These are phyloP conservation scores for Omphaloscelis lunosa DNA, from an alignment of 2,888 invertebrate genomes.

Conservation along the genomic window DNA sequence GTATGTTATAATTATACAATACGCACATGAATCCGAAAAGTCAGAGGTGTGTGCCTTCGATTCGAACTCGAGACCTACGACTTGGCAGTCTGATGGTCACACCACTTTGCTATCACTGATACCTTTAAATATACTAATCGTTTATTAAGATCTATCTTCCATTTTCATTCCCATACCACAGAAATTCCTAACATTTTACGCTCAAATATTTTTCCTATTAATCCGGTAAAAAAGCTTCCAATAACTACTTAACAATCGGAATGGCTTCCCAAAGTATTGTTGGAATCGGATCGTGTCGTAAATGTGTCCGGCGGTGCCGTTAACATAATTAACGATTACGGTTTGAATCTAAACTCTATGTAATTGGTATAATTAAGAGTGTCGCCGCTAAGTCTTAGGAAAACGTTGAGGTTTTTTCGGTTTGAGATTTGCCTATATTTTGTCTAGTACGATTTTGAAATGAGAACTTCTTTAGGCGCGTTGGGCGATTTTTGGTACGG, in stretches of 20 bases:
- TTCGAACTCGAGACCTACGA: too few relatives aligned
- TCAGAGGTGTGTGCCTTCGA: too few relatives aligned
- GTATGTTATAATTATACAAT: too few relatives aligned
- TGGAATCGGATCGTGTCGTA: slow-evolving; percentile 55
- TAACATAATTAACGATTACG: slow-evolving; percentile 65
- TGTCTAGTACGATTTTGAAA: background rate
- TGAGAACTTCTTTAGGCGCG: too few relatives aligned
- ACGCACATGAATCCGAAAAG: too few relatives aligned
- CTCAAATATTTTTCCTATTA: slow-evolving; percentile 31
- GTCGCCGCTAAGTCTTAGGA: slow-evolving; percentile 47
- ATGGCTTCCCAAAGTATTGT: slow-evolving; percentile 60
- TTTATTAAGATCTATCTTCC: background rate
- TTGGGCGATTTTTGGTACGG: too few relatives aligned
- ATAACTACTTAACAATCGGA: slow-evolving; percentile 61
- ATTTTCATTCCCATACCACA: background rate
- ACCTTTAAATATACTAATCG: too few relatives aligned
- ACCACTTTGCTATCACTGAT: too few relatives aligned
- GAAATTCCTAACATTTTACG: slow-evolving; percentile 30
- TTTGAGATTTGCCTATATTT: background rate
- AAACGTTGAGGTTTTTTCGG: slow-evolving; percentile 20
- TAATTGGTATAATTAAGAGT: slow-evolving; percentile 65
- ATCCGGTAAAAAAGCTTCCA: slow-evolving; percentile 40
- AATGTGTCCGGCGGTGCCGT: slow-evolving; percentile 58
- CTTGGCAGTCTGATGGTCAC: too few relatives aligned
- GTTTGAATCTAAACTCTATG: slow-evolving; percentile 63